phyloP scores from a whole-genome alignment of 2,888 invertebrate genomes.

The Xestia rhomboidea region DNA sequence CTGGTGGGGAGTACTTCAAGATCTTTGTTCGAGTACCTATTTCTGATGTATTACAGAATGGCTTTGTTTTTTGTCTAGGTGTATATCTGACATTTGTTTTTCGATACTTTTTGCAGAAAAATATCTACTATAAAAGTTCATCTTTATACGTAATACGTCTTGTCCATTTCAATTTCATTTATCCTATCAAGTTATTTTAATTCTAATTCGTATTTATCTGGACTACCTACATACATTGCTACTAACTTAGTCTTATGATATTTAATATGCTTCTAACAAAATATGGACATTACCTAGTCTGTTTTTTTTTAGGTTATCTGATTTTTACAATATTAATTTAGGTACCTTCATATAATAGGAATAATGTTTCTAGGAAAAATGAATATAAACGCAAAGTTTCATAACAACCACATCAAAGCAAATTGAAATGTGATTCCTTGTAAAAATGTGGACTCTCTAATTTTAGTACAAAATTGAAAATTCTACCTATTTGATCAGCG shows the following conservation, averaged over 20 bases:
- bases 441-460: constrained; percentile 24
- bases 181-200: too few species aligned
- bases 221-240: too few species aligned
- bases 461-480: constrained; percentile 15
- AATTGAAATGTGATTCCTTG: constrained; percentile 2
- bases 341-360: neutral
- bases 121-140: neutral
- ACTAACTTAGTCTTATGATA: too few species aligned
- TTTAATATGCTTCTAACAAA: too few species aligned
- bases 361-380: neutral
- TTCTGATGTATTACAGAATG: constrained; percentile 58
- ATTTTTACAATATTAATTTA: neutral
- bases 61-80: constrained; percentile 24
- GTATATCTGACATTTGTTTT: neutral
- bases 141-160: too few species aligned
- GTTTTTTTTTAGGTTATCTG: too few species aligned
- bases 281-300: too few species aligned
- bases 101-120: neutral
- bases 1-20: constrained; percentile 49
- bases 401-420: constrained; percentile 39
- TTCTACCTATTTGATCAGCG: constrained; percentile 9
- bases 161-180: too few species aligned
- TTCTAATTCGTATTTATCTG: too few species aligned
- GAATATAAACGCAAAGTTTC: neutral
- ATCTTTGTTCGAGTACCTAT: constrained; percentile 61